Evolutionary conservation across 2,888 invertebrate genomes (phyloP).

Genomic region (Diarsia dahlii): DNA sequence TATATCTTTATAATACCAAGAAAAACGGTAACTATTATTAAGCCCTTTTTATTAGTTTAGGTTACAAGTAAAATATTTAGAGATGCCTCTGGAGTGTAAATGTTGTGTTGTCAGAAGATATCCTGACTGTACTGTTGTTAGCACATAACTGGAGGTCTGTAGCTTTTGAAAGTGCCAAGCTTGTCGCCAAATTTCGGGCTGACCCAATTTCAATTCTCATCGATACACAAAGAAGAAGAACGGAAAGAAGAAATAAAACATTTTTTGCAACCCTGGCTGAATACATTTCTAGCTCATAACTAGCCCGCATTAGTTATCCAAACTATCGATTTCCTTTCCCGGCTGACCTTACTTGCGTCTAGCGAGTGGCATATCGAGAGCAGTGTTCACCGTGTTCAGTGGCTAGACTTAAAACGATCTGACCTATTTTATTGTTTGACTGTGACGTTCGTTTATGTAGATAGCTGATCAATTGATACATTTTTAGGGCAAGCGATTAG

Average conservation of each 20-base stretch:
- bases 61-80: too few species aligned
- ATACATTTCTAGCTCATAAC: background rate
- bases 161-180: too few species aligned
- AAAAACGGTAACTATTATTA: too few species aligned
- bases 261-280: background rate
- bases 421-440: conserved; percentile 27
- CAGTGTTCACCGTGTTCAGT: background rate
- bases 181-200: too few species aligned
- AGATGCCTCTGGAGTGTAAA: too few species aligned
- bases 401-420: background rate
- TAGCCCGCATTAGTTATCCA: conserved; percentile 18
- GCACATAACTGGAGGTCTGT: too few species aligned
- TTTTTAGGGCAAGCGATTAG: background rate
- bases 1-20: background rate
- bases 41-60: too few species aligned
- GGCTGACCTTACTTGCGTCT: conserved; percentile 12
- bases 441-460: background rate
- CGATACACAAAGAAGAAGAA: too few species aligned
- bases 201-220: too few species aligned
- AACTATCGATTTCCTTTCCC: conserved; percentile 21
- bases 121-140: too few species aligned
- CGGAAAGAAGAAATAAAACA: background rate
- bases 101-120: too few species aligned
- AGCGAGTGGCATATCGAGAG: conserved; percentile 4
- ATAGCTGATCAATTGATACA: background rate